These are phyloP conservation scores for Neolamprologus kungweensis DNA, from an alignment of 2,113 vertebrate species.

Conservation along the genomic window DNA sequence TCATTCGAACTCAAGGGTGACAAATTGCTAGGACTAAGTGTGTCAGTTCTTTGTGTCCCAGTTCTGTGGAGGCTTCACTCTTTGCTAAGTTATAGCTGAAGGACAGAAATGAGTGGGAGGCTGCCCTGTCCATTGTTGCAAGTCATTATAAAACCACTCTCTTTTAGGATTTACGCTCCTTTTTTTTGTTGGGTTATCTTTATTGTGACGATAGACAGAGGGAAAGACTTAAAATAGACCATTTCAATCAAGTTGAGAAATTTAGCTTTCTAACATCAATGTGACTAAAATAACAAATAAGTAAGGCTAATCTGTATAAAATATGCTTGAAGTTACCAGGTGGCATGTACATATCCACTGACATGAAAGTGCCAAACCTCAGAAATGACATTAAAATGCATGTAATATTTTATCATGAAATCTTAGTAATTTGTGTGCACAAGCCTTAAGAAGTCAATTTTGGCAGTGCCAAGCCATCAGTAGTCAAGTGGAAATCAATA, in stretches of 20 bases:
- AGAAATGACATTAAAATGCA: background rate
- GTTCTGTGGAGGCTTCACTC: background rate
- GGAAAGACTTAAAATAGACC: background rate
- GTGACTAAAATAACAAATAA: background rate
- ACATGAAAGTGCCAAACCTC: background rate
- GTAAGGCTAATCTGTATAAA: background rate
- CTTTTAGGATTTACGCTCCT: background rate
- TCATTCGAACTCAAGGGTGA: background rate
- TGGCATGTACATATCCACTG: background rate
- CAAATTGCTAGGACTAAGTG: background rate
- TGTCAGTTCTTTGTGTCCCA: background rate
- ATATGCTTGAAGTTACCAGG: background rate
- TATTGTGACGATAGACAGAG: background rate
- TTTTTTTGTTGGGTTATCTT: background rate
- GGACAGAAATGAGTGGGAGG: background rate
- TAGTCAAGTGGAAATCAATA: background rate
- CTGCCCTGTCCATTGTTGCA: conserved; percentile 6
- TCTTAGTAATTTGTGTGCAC: background rate
- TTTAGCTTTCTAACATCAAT: background rate
- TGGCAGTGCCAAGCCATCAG: background rate
- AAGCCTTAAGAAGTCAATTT: background rate
- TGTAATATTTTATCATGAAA: background rate
- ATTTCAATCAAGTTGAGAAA: background rate
- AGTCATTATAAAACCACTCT: background rate
- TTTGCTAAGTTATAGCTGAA: background rate